Conservation (phyloP, 1,140 invertebrate genomes). For the Plutomurus gul region DNA sequence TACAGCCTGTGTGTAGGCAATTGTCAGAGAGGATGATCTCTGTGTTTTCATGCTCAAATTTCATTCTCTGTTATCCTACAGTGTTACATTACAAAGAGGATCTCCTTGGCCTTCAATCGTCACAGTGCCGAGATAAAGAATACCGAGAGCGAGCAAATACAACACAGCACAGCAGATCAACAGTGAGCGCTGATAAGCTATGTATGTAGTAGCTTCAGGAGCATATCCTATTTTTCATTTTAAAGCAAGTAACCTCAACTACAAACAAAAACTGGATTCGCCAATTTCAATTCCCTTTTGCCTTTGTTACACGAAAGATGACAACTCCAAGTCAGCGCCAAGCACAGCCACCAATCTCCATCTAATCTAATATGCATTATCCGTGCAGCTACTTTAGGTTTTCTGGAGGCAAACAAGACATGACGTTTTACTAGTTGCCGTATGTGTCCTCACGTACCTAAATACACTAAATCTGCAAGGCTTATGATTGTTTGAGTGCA, state of each 20-base stretch:
- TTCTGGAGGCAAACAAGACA: too few relatives aligned
- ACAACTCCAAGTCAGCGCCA: background rate
- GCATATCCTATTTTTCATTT: conserved; percentile 11
- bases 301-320: too few relatives aligned
- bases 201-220: background rate
- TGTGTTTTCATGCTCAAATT: conserved; percentile 18
- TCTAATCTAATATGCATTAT: too few relatives aligned
- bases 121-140: background rate
- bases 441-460: too few relatives aligned
- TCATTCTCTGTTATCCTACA: too few relatives aligned
- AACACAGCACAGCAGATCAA: background rate
- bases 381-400: too few relatives aligned
- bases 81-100: background rate
- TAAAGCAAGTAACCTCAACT: conserved; percentile 12
- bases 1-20: background rate
- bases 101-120: conserved; percentile 24
- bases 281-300: conserved; percentile 9
- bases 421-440: too few relatives aligned
- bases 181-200: background rate
- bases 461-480: too few relatives aligned
- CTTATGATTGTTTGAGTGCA: too few relatives aligned
- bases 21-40: background rate
- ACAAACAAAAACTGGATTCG: conserved; percentile 13
- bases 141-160: background rate
- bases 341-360: background rate